Conservation (phyloP, 2,113 vertebrate genomes). For the Platysteira castanea region DNA sequence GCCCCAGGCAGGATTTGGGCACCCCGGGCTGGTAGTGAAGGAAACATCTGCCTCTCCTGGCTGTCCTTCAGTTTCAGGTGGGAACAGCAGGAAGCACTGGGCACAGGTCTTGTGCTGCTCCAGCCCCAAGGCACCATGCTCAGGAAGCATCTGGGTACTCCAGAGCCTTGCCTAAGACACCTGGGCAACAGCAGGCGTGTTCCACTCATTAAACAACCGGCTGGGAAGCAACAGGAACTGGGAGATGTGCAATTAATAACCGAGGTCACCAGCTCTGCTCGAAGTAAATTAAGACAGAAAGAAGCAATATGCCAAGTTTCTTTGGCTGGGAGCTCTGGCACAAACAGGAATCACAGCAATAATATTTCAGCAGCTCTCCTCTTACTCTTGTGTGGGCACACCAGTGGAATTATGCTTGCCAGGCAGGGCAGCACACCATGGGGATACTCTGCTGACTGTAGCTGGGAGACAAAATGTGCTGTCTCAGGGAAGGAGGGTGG, state of each 20-base stretch:
- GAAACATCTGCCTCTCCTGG: not conserved
- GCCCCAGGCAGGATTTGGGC: not conserved
- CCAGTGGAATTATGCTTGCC: not conserved
- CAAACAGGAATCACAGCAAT: not conserved
- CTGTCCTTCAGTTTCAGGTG: not conserved
- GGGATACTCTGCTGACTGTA: not conserved
- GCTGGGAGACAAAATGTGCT: not conserved
- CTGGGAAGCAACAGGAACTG: not conserved
- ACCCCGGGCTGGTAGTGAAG: not conserved
- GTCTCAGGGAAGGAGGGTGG: not conserved
- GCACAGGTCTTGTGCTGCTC: accelerated
- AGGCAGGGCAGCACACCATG: not conserved
- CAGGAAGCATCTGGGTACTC: not conserved
- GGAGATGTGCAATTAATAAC: not conserved
- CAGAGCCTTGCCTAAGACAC: not conserved
- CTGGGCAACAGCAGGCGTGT: not conserved
- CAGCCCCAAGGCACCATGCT: accelerated
- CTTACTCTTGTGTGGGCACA: accelerated
- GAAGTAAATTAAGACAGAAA: slow-evolving; percentile 6
- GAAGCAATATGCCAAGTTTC: not conserved
- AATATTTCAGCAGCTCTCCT: not conserved
- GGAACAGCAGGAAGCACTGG: not conserved
- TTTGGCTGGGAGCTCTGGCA: not conserved
- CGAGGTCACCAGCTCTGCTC: not conserved
- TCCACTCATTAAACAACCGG: not conserved